Percentiles rank a stretch among this genome's conserved stretches.
phyloP scores from a whole-genome alignment of 30 jellyfish, hydroid and myxozoan genomes.

The Morbakka virulenta region DNA sequence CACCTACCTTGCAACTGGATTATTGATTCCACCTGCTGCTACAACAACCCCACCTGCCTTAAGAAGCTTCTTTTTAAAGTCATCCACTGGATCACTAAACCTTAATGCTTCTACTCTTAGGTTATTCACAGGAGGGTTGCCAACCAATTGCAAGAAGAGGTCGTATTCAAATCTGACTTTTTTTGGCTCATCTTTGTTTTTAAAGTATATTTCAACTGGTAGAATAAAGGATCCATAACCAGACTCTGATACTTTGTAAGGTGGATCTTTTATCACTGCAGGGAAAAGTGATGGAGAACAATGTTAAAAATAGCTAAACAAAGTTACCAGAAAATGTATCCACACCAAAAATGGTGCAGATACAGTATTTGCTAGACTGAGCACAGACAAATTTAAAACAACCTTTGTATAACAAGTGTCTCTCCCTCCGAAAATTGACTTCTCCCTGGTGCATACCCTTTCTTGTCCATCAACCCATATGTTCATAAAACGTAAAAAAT shows the following conservation, averaged over 20 bases:
- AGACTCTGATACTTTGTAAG: constrained; percentile 94
- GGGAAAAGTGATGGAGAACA: no score
- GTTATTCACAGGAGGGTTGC: constrained; percentile 91
- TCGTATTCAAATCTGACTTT: constrained; percentile 85
- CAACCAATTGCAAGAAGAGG: constrained; percentile 76
- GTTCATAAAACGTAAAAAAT: no score
- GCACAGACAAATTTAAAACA: no score
- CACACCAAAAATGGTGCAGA: no score
- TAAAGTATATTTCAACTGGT: constrained; percentile 81
- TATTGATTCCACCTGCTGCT: constrained; percentile 47
- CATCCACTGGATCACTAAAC: constrained; percentile 89
- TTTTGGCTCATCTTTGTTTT: constrained; percentile 94
- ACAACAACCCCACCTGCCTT: constrained; percentile 93
- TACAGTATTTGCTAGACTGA: no score
- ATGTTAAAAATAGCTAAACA: no score
- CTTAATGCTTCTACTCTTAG: constrained; percentile 87
- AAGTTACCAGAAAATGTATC: no score
- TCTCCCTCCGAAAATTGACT: no score
- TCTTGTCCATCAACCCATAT: no score
- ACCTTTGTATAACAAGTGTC: no score
- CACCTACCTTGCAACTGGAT: constrained; percentile 58
- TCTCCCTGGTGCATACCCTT: no score
- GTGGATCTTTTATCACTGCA: constrained; percentile 89
- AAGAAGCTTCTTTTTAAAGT: constrained; percentile 77
- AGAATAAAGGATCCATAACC: constrained; percentile 93